Conservation (phyloP, 2,797 vertebrate species). For the Hemibagrus guttatus region DNA sequence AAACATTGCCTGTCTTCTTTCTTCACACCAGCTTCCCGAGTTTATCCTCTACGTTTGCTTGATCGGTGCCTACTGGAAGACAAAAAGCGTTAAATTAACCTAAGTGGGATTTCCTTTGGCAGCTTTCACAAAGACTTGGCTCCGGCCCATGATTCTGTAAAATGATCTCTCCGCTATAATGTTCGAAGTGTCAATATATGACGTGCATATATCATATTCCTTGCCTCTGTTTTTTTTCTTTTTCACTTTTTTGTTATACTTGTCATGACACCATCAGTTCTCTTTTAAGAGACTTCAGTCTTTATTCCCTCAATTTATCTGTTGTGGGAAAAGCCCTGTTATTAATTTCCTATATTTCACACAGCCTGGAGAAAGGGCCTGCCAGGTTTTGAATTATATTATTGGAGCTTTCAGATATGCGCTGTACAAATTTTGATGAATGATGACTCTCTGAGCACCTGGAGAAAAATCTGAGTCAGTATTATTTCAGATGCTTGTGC, state of each 20-base stretch:
- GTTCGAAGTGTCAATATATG: constrained; percentile 1
- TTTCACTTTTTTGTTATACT: background rate
- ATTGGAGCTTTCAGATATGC: constrained; percentile 26
- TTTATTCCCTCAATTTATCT: constrained; percentile 28
- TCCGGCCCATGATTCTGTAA: constrained; percentile 8
- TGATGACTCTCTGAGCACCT: constrained; percentile 28
- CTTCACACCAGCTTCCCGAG: constrained; percentile 6
- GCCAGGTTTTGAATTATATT: constrained; percentile 25
- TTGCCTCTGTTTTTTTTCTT: background rate
- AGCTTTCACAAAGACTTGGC: constrained; percentile 24
- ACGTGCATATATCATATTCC: constrained; percentile 21
- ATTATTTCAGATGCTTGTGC: constrained; percentile 14
- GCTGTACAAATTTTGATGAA: background rate
- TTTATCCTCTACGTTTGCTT: constrained; percentile 1
- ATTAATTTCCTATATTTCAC: constrained; percentile 33
- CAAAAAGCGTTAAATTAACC: constrained; percentile 17
- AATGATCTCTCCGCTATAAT: constrained; percentile 24
- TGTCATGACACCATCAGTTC: constrained; percentile 10
- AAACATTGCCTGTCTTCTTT: constrained; percentile 7
- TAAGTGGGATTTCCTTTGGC: constrained; percentile 31
- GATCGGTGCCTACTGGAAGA: background rate
- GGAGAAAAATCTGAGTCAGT: background rate
- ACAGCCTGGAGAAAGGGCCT: background rate
- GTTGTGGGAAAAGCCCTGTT: constrained; percentile 5
- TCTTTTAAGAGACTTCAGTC: constrained; percentile 21